Evolutionary conservation across 1,140 invertebrate genomes (phyloP).

Genomic region (Ridgeia piscesae): DNA sequence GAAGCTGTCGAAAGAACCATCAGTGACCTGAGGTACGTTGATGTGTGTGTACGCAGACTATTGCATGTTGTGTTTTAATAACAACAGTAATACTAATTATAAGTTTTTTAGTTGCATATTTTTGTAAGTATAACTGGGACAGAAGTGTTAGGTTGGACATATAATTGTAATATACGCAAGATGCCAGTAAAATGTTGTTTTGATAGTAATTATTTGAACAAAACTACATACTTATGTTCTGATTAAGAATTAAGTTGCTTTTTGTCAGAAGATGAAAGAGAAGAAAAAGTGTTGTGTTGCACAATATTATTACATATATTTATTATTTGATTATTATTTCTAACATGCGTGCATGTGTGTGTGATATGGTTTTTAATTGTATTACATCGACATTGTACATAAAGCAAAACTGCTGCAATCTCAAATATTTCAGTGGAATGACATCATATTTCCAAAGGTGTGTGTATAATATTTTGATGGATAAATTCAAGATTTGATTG

Average conservation of each 20-base stretch:
- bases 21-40: not conserved
- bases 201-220: not conserved
- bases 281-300: not conserved
- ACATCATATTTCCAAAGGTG: not conserved
- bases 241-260: not conserved
- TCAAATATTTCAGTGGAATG: not conserved
- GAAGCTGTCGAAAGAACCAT: constrained; percentile 58
- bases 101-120: too few relatives aligned
- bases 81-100: too few relatives aligned
- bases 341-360: too few relatives aligned
- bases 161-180: too few relatives aligned
- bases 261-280: not conserved
- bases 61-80: not conserved
- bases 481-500: not conserved
- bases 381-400: too few relatives aligned
- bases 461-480: not conserved
- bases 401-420: not conserved
- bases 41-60: constrained; percentile 1
- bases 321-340: too few relatives aligned
- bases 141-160: too few relatives aligned
- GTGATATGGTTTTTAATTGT: too few relatives aligned
- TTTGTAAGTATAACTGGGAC: too few relatives aligned
- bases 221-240: too few relatives aligned
- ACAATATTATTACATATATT: too few relatives aligned
- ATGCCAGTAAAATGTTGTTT: not conserved